Evolutionary conservation across 2,113 vertebrate species (phyloP).

Genomic region (human (Homo sapiens)): GRCh38 chrX:24720001-24720500

Average conservation of each 20-base stretch:
- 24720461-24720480: not conserved
- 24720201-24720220: not conserved
- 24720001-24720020: not conserved
- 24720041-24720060: not conserved
- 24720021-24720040: not conserved
- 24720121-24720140: not conserved
- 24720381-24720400: not conserved
- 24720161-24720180: not conserved
- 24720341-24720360: not conserved
- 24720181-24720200: not conserved
- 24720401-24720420: not conserved
- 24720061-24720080: not conserved
- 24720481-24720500: not conserved
- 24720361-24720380: not conserved
- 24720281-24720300: not conserved
- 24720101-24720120: not conserved
- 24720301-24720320: slow-evolving; percentile 16
- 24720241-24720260: not conserved
- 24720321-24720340: not conserved
- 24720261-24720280: not conserved
- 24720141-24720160: not conserved
- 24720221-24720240: not conserved
- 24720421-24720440: not conserved
- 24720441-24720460: not conserved
- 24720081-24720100: slow-evolving; percentile 27